Evolutionary conservation across 2,888 invertebrate genomes (phyloP).

Genomic region (Miltochrista miniata): DNA sequence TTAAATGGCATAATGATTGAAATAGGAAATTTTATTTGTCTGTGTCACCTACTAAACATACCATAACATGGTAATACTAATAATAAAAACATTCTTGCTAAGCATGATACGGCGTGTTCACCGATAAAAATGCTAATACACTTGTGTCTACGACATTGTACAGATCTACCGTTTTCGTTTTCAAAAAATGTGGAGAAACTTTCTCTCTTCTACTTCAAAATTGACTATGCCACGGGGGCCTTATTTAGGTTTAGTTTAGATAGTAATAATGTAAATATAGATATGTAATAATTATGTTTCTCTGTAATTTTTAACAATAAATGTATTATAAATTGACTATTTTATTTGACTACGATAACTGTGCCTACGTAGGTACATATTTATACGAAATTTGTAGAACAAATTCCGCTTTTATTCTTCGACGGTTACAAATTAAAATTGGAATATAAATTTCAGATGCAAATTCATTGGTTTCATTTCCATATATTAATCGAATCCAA

Average conservation of each 20-base stretch:
- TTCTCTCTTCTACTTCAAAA: slow-evolving; percentile 10
- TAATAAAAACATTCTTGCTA: slow-evolving; percentile 40
- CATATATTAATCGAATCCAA: slow-evolving; percentile 6
- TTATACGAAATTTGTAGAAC: not conserved
- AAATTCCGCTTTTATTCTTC: not conserved
- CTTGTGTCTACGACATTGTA: slow-evolving; percentile 36
- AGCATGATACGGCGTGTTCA: slow-evolving; percentile 41
- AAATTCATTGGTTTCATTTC: slow-evolving; percentile 12
- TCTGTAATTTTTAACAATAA: no score
- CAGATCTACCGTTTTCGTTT: not conserved
- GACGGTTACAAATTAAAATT: not conserved
- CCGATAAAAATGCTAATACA: slow-evolving; percentile 50
- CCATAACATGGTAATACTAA: slow-evolving; percentile 29
- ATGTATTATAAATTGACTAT: no score
- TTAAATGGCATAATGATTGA: not conserved
- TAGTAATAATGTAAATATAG: no score
- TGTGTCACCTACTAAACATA: slow-evolving; percentile 23
- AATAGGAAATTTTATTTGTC: slow-evolving; percentile 14
- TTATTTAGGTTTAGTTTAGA: no score
- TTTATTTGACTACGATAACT: not conserved
- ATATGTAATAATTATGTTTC: no score
- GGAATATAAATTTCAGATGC: slow-evolving; percentile 4
- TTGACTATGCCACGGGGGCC: no score
- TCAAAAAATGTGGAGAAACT: slow-evolving; percentile 26
- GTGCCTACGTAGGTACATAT: not conserved